Evolutionary conservation across 2,888 invertebrate species (phyloP), one percentile per base, ranked within the genome.

Genomic region (Epiblema foenella): DNA sequence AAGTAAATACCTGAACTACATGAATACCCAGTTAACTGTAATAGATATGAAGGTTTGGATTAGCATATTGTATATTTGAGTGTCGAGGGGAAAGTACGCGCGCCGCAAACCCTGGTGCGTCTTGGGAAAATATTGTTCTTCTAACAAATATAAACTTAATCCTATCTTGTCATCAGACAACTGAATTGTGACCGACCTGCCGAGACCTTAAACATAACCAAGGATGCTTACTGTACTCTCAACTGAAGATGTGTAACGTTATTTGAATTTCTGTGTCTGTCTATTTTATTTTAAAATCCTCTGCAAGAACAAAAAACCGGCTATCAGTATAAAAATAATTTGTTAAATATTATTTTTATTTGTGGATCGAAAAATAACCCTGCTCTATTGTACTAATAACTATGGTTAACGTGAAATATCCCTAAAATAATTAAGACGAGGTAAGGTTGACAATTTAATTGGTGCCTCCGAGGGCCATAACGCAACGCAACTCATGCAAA

Each of bases 311-410:
- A 80, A 77, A 93, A 91, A 93, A 91, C 93, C 89, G 92, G 93
- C 86, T 93, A 83, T 93, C 90, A 85, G 93, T 93, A 93, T 91
- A 93, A 93, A 93, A 93, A 93, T 93, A 93, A 93, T 88, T 83
- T 89, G 85, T 90, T 86, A 86, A 90, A 85, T 90, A 87, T 73
- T 67, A 71, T 67, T 91, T 60, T 89, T 90, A 88, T 91, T 82
- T 91, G 91, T 93, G 91, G 93, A 92, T 93, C 93, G 93, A 93
- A 93, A 93, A 93, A 89, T 89, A 93, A 93, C 93, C 93, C 93
- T 93, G 93, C 91, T 92, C 93, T 93, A 93, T 93, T 93, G 91
- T 91, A 92, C 92, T 93, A 93, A 89, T 85, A 83, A 81, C 92
- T 93, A 93, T 93, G 92, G 90, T 93, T 93, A 93, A 92, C 85